These are phyloP conservation scores for Nothocercus julius DNA, from an alignment of 2,113 vertebrate species.

Conservation along the genomic window DNA sequence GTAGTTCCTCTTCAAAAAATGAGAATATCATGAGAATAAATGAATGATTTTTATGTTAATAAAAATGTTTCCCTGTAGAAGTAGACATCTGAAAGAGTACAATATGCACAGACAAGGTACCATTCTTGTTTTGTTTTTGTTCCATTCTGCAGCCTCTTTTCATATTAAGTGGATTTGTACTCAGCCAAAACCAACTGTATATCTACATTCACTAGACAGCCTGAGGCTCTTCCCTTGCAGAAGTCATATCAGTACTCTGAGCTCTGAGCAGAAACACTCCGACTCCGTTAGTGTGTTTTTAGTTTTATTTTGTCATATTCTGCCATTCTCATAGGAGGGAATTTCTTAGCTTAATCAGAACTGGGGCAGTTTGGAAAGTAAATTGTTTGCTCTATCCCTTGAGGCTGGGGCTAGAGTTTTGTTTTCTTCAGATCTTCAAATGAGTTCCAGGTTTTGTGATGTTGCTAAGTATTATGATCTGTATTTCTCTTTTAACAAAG, in stretches of 20 bases:
- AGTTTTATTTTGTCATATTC: neutral
- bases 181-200: neutral
- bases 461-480: neutral
- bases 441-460: slow-evolving; percentile 9
- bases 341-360: neutral
- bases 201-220: neutral
- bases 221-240: neutral
- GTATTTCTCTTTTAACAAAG: slow-evolving; percentile 32
- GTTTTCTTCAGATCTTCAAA: slow-evolving; percentile 8
- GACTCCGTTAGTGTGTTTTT: neutral
- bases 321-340: neutral
- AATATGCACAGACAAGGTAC: neutral
- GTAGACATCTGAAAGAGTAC: slow-evolving; percentile 3
- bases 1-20: neutral
- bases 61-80: neutral
- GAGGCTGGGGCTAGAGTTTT: slow-evolving; percentile 15
- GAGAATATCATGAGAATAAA: neutral
- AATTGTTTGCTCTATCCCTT: slow-evolving; percentile 26
- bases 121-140: slow-evolving; percentile 23
- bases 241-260: neutral
- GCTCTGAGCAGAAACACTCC: neutral
- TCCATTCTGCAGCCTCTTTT: slow-evolving; percentile 14
- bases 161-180: slow-evolving; percentile 19
- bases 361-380: slow-evolving; percentile 14
- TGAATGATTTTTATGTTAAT: neutral